Percentiles rank a stretch among this genome's conserved stretches.
Evolutionary conservation across 1,140 invertebrate genomes (phyloP).

Genomic region (Drosophila setifemur): DNA sequence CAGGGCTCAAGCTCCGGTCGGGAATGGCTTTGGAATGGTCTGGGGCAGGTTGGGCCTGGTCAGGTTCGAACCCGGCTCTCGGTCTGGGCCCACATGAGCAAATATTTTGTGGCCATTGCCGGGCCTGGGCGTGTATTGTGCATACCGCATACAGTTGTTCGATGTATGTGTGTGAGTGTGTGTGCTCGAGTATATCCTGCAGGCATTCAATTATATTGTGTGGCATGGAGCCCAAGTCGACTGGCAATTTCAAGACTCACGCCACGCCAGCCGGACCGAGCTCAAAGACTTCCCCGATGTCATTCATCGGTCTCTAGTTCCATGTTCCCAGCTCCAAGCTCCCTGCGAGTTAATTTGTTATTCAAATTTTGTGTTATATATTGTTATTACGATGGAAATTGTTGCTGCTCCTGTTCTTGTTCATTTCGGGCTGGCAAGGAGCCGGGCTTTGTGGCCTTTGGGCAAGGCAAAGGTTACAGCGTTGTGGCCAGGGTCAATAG

Average conservation of each 20-base stretch:
- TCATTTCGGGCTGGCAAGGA: constrained; percentile 32
- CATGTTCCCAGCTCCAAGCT: too few relatives aligned
- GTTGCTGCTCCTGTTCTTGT: constrained; percentile 42
- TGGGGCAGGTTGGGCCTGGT: neutral
- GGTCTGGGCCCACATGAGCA: constrained; percentile 57
- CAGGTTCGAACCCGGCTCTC: too few relatives aligned
- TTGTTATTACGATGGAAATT: constrained; percentile 76
- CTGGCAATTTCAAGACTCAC: constrained; percentile 62
- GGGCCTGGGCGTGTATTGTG: constrained; percentile 25
- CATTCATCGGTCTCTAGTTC: constrained; percentile 36
- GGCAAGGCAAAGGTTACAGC: constrained; percentile 37
- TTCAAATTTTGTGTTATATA: constrained; percentile 80
- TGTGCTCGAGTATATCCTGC: constrained; percentile 53
- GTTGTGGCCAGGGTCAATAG: constrained; percentile 38
- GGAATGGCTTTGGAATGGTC: constrained; percentile 30
- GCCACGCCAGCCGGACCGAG: constrained; percentile 28
- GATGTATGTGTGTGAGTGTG: constrained; percentile 29
- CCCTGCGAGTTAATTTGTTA: constrained; percentile 72
- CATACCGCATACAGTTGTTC: constrained; percentile 3
- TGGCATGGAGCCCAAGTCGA: constrained; percentile 46
- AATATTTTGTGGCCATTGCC: constrained; percentile 73
- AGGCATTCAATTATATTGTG: constrained; percentile 79
- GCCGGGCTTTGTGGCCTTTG: constrained; percentile 51
- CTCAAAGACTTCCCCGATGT: constrained; percentile 45
- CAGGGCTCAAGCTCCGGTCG: constrained; percentile 5